Conservation (phyloP, 2,113 vertebrate species). For the Notarius quadriscutis region DNA sequence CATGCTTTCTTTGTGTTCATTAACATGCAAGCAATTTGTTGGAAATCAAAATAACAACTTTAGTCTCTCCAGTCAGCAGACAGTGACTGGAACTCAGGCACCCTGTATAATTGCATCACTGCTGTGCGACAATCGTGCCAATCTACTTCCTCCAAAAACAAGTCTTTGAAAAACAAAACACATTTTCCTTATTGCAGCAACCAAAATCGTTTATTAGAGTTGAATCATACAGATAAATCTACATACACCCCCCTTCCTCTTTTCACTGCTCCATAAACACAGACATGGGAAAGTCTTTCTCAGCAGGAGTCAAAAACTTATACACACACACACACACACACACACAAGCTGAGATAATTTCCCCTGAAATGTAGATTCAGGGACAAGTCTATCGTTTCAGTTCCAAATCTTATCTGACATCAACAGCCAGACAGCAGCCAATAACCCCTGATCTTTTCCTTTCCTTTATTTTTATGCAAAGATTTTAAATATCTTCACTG, state of each 20-base stretch:
- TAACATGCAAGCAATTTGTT: too few species aligned
- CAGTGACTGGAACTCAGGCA: background rate
- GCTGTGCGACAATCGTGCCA: background rate
- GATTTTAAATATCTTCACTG: background rate
- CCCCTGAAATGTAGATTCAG: conserved; percentile 26
- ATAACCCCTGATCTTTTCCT: background rate
- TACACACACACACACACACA: background rate
- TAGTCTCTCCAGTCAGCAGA: background rate
- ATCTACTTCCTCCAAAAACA: background rate
- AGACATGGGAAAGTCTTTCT: conserved; percentile 10
- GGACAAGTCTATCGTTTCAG: conserved; percentile 7
- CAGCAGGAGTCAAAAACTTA: background rate
- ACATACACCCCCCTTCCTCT: conserved; percentile 36
- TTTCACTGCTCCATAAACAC: conserved; percentile 18
- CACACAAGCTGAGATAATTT: conserved; percentile 5
- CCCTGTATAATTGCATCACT: background rate
- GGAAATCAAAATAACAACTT: background rate
- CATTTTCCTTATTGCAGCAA: background rate
- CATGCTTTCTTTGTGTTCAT: background rate
- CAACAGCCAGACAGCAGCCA: background rate
- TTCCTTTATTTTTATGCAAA: background rate
- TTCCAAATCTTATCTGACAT: conserved; percentile 23
- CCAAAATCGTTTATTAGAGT: background rate
- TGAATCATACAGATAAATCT: conserved; percentile 4
- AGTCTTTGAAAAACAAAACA: background rate